Base-by-base conservation (phyloP, 1,140 invertebrate species). In the Bactericera cockerelli region DNA sequence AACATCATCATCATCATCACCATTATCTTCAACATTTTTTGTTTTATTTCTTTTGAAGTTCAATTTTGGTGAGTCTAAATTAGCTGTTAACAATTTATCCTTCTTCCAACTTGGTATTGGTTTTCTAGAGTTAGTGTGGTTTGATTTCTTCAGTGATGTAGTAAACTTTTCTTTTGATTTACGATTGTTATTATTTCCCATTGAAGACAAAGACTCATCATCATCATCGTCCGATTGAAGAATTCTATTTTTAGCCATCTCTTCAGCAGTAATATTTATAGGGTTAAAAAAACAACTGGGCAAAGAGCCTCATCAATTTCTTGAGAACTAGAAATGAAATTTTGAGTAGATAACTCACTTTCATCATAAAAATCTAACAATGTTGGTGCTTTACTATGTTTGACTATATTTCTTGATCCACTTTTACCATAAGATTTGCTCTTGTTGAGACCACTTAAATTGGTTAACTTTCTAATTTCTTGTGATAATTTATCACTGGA, bases 41-140 rank as follows among this genome's bases (percentile, higher is more conserved):
- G 28, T 31, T 13, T 31, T 31, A 31, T 4, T 13, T 31, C 13
- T n/a, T n/a, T n/a, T n/a, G n/a, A n/a, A n/a, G 10, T 36, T 36
- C 16, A 36, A 36, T 36, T 36, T 49, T 10, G 22, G 22, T 19
- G n/a, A 8, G 19, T 49, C 19, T 3, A 49, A 6, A n/a, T 16
- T 19, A 49, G 22, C n/a, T 10, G n/a, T 49, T 22, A 49, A 49
- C 4, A 49, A 16, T 6, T 6, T 6, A 49, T 49, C n/a, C 22
- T 49, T 49, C 19, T 49, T 49, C 42, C 42, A 49, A 49, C n/a
- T 49, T 19, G n/a, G n/a, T 19, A 49, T 49, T 49, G n/a, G n/a
- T 6, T 49, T 49, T 8, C 8, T n/a, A 16, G 6, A 8, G 3
- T 49, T 22, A 49, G 42, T 6, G n/a, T 49, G n/a, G 22, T 49